phyloP scores from a whole-genome alignment of 1,140 invertebrate genomes.

The Bombus waltoni region DNA sequence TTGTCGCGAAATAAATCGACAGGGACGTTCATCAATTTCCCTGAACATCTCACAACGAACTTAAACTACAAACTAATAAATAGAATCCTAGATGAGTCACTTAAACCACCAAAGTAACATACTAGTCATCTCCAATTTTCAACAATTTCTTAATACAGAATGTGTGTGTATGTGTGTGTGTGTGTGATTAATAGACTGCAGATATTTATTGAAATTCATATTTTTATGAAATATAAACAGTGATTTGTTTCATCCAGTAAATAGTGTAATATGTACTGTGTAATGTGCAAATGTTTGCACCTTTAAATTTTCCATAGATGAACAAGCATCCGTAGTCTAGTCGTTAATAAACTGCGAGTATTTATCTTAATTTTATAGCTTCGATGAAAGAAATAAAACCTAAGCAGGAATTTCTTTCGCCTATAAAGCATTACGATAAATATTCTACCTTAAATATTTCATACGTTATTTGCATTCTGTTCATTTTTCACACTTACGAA shows the following conservation, averaged over 20 bases:
- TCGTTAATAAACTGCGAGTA: too few relatives aligned
- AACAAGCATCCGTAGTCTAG: too few relatives aligned
- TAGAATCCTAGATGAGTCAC: not conserved
- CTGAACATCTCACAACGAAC: too few relatives aligned
- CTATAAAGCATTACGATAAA: too few relatives aligned
- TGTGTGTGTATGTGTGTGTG: accelerated
- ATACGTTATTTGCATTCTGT: not conserved
- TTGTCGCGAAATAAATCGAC: not conserved
- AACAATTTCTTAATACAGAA: not conserved
- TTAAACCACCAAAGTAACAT: not conserved
- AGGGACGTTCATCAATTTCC: conserved; percentile 6
- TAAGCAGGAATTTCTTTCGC: not conserved
- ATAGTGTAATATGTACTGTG: too few relatives aligned
- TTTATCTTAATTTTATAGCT: too few relatives aligned
- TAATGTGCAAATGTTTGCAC: too few relatives aligned
- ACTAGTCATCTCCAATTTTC: not conserved
- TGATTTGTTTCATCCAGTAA: too few relatives aligned
- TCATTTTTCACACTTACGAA: too few relatives aligned
- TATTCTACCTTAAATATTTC: not conserved
- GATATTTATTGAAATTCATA: not conserved
- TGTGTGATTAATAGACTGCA: not conserved
- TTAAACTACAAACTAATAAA: not conserved
- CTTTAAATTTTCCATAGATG: too few relatives aligned
- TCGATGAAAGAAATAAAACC: not conserved
- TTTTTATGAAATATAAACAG: not conserved